Conservation (phyloP, 2,888 invertebrate species). For the Cephus rjabovi region DNA sequence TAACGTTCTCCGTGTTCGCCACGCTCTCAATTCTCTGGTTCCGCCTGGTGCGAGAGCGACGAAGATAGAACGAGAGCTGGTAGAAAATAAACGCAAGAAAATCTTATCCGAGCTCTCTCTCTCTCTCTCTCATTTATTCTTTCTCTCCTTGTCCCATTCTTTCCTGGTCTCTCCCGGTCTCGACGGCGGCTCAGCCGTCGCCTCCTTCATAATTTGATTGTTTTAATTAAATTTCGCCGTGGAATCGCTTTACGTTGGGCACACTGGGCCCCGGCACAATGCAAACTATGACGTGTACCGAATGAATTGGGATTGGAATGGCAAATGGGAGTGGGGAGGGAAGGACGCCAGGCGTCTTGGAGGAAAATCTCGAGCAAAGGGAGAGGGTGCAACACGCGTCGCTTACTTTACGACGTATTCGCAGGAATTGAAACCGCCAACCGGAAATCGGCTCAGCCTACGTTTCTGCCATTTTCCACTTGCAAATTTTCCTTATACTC, state of each 20-base stretch:
- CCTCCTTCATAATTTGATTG: slow-evolving; percentile 66
- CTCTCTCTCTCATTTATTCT: slow-evolving; percentile 45
- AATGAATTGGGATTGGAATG: slow-evolving; percentile 53
- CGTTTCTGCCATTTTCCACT: background rate
- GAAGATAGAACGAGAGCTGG: background rate
- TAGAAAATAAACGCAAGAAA: slow-evolving; percentile 33
- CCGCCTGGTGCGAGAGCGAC: background rate
- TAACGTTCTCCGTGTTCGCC: background rate
- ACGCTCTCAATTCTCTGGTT: background rate
- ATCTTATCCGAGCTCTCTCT: slow-evolving; percentile 54
- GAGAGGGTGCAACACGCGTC: slow-evolving; percentile 15
- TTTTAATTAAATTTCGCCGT: slow-evolving; percentile 67
- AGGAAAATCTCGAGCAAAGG: slow-evolving; percentile 25
- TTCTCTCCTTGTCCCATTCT: slow-evolving; percentile 28
- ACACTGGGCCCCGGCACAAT: slow-evolving; percentile 59
- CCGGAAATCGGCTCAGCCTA: background rate
- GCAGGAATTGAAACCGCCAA: slow-evolving; percentile 11
- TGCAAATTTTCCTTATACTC: background rate
- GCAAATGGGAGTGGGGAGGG: slow-evolving; percentile 39
- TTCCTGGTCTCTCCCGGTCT: slow-evolving; percentile 33
- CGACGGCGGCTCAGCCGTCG: slow-evolving; percentile 53
- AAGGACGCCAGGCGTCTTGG: background rate
- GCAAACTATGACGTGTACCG: slow-evolving; percentile 63
- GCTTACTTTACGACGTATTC: slow-evolving; percentile 22
- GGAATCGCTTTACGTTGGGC: slow-evolving; percentile 65